Evolutionary conservation across 1,140 invertebrate genomes (phyloP).

Genomic region (Leptinotarsa defecta): DNA sequence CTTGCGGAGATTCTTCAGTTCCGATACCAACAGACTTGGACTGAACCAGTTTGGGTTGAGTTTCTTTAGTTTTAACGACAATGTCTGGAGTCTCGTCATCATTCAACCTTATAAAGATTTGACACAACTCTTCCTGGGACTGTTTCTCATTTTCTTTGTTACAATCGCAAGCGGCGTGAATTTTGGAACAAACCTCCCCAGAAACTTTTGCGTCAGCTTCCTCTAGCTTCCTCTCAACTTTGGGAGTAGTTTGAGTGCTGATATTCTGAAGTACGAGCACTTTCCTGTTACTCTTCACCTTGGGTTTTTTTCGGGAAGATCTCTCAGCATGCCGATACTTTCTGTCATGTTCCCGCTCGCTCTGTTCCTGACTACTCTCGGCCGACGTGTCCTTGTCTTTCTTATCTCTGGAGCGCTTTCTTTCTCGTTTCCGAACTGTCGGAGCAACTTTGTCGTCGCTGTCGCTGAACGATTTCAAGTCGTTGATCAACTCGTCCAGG

Average conservation of each 20-base stretch:
- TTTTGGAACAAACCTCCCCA: conserved; percentile 23
- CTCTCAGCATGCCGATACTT: background rate
- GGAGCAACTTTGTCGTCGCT: conserved; percentile 19
- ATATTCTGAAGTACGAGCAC: conserved; percentile 49
- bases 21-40: conserved; percentile 29
- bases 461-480: conserved; percentile 39
- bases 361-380: conserved; percentile 9
- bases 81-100: conserved; percentile 46
- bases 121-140: conserved; percentile 44
- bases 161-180: conserved; percentile 40
- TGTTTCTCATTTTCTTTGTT: conserved; percentile 30
- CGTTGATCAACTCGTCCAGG: conserved; percentile 35
- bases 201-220: conserved; percentile 10
- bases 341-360: background rate
- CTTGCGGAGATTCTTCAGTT: conserved; percentile 24
- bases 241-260: conserved; percentile 52
- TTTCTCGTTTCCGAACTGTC: conserved; percentile 25
- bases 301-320: conserved; percentile 27
- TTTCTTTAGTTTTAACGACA: conserved; percentile 32
- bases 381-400: conserved; percentile 29
- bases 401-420: conserved; percentile 10
- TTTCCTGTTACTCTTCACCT: conserved; percentile 26
- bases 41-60: conserved; percentile 11
- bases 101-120: conserved; percentile 53
- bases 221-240: conserved; percentile 31